Percentiles rank a stretch among this genome's conserved stretches.
phyloP scores from a whole-genome alignment of 2,888 invertebrate species.

The Xestia rhomboidea region DNA sequence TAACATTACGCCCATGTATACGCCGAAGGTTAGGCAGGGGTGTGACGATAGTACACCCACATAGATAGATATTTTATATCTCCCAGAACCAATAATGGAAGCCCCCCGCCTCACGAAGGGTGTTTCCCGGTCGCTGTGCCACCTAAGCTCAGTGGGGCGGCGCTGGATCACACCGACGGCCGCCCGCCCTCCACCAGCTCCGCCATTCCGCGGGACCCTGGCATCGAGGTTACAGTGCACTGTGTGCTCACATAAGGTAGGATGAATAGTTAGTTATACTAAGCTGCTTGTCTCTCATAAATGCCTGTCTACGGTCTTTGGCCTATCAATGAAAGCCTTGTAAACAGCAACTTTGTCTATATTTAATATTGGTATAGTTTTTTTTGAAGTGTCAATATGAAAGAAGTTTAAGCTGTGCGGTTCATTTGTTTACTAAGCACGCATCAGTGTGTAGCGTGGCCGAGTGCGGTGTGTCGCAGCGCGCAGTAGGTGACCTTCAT shows the following conservation, averaged over 20 bases:
- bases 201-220: slow-evolving; percentile 86
- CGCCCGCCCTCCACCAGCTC: slow-evolving; percentile 82
- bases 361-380: not conserved
- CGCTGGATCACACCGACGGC: slow-evolving; percentile 79
- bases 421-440: not conserved
- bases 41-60: not conserved
- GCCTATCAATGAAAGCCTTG: not conserved
- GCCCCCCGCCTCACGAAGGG: slow-evolving; percentile 83
- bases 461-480: not conserved
- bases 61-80: not conserved
- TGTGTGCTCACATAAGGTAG: slow-evolving; percentile 84
- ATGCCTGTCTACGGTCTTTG: not conserved
- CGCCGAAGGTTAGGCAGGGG: not conserved
- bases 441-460: not conserved
- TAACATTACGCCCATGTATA: not conserved
- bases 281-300: not conserved
- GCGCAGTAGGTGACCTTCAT: not conserved
- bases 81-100: slow-evolving; percentile 74
- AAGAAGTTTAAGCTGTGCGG: not conserved
- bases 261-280: not conserved
- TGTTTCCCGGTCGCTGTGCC: slow-evolving; percentile 88
- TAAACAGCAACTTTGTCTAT: not conserved
- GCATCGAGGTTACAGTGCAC: slow-evolving; percentile 87
- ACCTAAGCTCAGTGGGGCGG: slow-evolving; percentile 87
- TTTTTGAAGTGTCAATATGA: not conserved